phyloP scores from a whole-genome alignment of 2,797 vertebrate species.

The Sorex maritimensis region DNA sequence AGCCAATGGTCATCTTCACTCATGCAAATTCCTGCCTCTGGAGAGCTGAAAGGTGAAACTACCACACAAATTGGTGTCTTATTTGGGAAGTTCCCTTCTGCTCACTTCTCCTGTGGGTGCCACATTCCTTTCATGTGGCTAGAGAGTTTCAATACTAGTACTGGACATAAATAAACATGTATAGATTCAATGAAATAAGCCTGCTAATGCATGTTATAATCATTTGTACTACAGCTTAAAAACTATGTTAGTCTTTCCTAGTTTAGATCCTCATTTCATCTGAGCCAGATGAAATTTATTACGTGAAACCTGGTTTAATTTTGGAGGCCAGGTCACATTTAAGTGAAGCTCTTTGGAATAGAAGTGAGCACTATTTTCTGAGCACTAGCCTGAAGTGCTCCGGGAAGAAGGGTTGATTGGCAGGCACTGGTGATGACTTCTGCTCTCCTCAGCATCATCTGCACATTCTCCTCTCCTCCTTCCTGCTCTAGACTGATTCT shows the following conservation, averaged over 20 bases:
- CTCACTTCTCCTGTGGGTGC: not conserved
- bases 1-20: not conserved
- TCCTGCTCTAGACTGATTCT: not conserved
- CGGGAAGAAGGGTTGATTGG: not conserved
- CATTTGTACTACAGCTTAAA: conserved; percentile 23
- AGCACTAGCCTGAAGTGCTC: not conserved
- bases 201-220: conserved; percentile 15
- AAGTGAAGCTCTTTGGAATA: not conserved
- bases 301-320: conserved; percentile 50
- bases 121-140: not conserved
- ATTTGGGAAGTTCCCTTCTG: not conserved
- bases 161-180: not conserved
- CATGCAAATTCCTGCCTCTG: not conserved
- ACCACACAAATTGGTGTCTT: not conserved
- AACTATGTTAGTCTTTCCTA: conserved; percentile 10
- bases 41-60: not conserved
- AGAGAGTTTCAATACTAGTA: conserved; percentile 35
- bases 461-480: not conserved
- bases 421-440: not conserved
- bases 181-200: conserved; percentile 1
- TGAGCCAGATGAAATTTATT: conserved; percentile 24
- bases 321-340: not conserved
- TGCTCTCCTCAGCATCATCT: not conserved
- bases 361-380: not conserved
- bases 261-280: too few species aligned